A percentile compares a stretch with the other conserved stretches of the same genome.
Conservation (phyloP, 2,797 vertebrate genomes). For the Enteromius radiatus region DNA sequence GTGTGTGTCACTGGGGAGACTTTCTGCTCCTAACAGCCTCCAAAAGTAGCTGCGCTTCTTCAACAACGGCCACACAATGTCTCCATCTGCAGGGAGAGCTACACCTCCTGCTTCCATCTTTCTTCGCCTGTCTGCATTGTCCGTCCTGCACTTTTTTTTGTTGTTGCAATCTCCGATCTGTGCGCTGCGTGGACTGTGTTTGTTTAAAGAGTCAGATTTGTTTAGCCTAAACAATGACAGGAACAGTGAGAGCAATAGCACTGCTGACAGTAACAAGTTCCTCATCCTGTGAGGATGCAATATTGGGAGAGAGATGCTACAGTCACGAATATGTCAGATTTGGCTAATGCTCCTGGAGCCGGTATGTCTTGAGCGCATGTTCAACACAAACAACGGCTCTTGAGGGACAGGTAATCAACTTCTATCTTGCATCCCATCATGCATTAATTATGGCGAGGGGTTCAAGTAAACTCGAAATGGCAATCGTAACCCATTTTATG, state of each 20-base stretch:
- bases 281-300: constrained; percentile 21
- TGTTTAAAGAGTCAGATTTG: constrained; percentile 29
- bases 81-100: constrained; percentile 45
- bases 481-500: neutral
- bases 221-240: constrained; percentile 23
- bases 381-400: neutral
- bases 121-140: constrained; percentile 8
- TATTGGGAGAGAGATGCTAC: neutral
- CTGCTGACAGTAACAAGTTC: constrained; percentile 27
- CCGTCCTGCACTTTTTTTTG: neutral
- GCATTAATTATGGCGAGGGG: neutral
- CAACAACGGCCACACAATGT: constrained; percentile 38
- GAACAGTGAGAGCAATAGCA: constrained; percentile 22
- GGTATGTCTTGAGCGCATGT: constrained; percentile 21
- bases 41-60: constrained; percentile 41
- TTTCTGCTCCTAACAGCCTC: constrained; percentile 43
- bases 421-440: neutral
- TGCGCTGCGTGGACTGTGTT: neutral
- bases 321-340: constrained; percentile 37
- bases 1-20: constrained; percentile 46
- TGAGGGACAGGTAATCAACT: neutral
- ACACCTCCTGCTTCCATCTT: constrained; percentile 32
- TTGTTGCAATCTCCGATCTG: constrained; percentile 7
- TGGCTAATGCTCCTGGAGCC: constrained; percentile 8
- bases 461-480: neutral